phyloP scores from a whole-genome alignment of 2,888 invertebrate genomes.

The Hyalella azteca region DNA sequence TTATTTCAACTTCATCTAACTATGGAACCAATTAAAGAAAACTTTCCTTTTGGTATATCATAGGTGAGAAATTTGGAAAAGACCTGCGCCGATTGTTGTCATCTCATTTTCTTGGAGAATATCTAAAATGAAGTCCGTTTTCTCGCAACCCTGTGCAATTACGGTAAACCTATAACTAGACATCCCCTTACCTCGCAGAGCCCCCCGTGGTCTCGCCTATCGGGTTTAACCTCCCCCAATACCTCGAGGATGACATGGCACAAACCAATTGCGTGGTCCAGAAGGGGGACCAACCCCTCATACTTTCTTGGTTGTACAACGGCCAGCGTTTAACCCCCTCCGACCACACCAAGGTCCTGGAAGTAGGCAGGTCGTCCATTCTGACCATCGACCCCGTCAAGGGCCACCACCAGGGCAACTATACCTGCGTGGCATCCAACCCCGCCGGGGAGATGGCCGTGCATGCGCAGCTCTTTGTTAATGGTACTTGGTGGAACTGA shows the following conservation, averaged over 20 bases:
- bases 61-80: no score
- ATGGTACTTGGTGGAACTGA: slow-evolving; percentile 57
- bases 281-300: slow-evolving; percentile 62
- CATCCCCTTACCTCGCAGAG: slow-evolving; percentile 59
- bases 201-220: slow-evolving; percentile 57
- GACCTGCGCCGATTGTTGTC: no score
- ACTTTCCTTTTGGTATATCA: no score
- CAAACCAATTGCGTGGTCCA: slow-evolving; percentile 62
- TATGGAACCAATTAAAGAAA: no score
- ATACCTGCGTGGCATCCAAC: slow-evolving; percentile 74
- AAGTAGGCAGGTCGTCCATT: slow-evolving; percentile 69
- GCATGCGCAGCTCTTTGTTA: slow-evolving; percentile 48
- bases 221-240: slow-evolving; percentile 49
- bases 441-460: slow-evolving; percentile 64
- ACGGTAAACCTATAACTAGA: no score
- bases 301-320: slow-evolving; percentile 66
- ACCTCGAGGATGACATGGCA: slow-evolving; percentile 59
- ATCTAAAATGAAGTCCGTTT: no score
- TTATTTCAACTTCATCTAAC: no score
- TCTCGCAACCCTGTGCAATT: no score
- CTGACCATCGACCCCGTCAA: slow-evolving; percentile 73
- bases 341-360: slow-evolving; percentile 41
- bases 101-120: no score
- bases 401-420: slow-evolving; percentile 73
- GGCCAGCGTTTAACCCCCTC: slow-evolving; percentile 62